These are phyloP conservation scores for Dyspetes luteomarginatus DNA, from an alignment of 2,888 invertebrate species.

Conservation along the genomic window DNA sequence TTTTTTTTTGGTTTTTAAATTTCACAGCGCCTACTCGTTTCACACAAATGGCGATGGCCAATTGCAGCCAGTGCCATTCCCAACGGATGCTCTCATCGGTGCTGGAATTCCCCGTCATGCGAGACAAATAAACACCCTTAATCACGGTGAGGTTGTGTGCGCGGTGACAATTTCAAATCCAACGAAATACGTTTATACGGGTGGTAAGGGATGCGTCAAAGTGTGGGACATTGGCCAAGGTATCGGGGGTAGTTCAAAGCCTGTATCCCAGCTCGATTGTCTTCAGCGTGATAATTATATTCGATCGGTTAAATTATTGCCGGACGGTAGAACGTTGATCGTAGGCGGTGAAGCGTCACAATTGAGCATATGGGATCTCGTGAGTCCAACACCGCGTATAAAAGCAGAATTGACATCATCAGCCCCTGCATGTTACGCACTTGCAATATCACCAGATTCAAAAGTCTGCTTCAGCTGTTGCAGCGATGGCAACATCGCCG, in stretches of 20 bases:
- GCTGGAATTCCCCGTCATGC: conserved; percentile 97
- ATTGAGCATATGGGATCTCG: conserved; percentile 97
- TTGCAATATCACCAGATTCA: conserved; percentile 98
- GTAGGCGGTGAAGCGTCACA: conserved; percentile 99
- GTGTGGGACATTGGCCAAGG: conserved; percentile 92
- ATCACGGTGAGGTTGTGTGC: conserved; percentile 98
- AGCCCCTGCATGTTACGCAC: conserved; percentile 98
- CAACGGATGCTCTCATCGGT: conserved; percentile 95
- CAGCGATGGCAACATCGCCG: conserved; percentile 98
- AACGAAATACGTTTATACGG: conserved; percentile 97
- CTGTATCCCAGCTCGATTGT: conserved; percentile 94
- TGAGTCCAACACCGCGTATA: conserved; percentile 95
- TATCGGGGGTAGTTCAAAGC: conserved; percentile 87
- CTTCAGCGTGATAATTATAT: conserved; percentile 98
- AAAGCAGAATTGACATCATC: conserved; percentile 95
- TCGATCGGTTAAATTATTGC: conserved; percentile 95
- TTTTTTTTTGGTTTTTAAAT: neutral
- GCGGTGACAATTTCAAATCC: conserved; percentile 96
- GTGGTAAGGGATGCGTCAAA: conserved; percentile 97
- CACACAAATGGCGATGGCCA: conserved; percentile 95
- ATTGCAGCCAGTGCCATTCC: conserved; percentile 96
- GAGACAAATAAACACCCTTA: conserved; percentile 94
- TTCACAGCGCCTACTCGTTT: conserved; percentile 94
- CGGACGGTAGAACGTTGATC: conserved; percentile 96
- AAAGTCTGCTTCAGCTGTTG: conserved; percentile 99